Evolutionary conservation across 2,113 vertebrate species (phyloP), one percentile per base, ranked within the genome.

Genomic region (Baryphthengus martii): DNA sequence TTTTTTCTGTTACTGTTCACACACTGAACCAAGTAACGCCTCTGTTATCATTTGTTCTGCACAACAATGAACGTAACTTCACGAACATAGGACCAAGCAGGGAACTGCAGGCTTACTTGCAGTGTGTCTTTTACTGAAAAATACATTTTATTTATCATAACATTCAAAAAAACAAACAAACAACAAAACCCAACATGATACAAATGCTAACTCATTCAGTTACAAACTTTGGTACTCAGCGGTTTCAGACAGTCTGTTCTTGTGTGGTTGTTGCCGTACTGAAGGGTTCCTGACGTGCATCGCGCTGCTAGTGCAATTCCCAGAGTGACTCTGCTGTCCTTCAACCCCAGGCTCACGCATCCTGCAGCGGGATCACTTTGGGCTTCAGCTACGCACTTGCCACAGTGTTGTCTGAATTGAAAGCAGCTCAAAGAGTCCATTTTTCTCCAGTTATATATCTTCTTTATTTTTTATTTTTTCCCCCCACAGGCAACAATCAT

Each of bases 81-180:
- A 2, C 40, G 81, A 87, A 85, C 31, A 73, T 5, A 83, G 0
- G 3, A 84, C 35, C 68, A 93, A 75, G 59, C 53, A 93, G 56
- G 37, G 52, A 87, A 83, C 67, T 79, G 66, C 87, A 91, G 89
- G 49, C 76, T 97, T 94, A 73, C 94, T 97, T 94, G 95, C 58
- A 95, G 76, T 95, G 87, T 97, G 89, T 94, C 82, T 97, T 98
- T 98, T 98, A 98, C 95, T 98, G 98, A 97, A 97, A 97, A 98
- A 97, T 97, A 98, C 87, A 94, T 95, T 97, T 98, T 91, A 96
- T 97, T 98, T 95, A 83, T 80, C 74, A 62, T 96, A 97, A 97
- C 91, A 97, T 96, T 98, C 93, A 78, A 97, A 97, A 94, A 95
- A 94, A 59, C 28, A 56, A 35, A 12, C 11, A 21, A n/a, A 29